These are phyloP conservation scores for Chrysotoxum bicinctum DNA, from an alignment of 2,888 invertebrate genomes.

Conservation along the genomic window DNA sequence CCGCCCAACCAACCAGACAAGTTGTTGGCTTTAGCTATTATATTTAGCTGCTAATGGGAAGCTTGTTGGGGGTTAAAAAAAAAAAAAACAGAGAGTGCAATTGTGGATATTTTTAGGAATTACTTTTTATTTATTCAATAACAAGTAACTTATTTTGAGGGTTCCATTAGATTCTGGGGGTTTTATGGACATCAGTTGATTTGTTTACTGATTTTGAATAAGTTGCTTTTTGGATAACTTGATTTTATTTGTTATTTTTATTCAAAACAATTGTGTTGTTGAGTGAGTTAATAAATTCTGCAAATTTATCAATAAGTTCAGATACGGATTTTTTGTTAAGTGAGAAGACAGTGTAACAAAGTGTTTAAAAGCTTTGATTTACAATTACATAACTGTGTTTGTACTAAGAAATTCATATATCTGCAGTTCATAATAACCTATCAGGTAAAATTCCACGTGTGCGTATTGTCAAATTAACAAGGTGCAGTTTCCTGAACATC, in stretches of 20 bases:
- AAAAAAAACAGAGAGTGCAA: not conserved
- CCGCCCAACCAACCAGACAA: not conserved
- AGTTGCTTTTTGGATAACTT: not conserved
- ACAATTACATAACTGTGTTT: too few relatives aligned
- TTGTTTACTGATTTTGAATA: not conserved
- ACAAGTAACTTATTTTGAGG: not conserved
- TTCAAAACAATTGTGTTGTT: not conserved
- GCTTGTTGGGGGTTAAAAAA: not conserved
- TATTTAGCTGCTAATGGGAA: not conserved
- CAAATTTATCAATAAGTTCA: not conserved
- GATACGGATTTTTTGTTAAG: not conserved
- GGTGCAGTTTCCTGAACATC: too few relatives aligned
- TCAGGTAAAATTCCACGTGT: too few relatives aligned
- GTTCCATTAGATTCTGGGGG: not conserved
- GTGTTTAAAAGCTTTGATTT: too few relatives aligned
- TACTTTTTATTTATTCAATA: not conserved
- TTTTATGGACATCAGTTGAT: not conserved
- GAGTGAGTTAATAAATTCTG: not conserved
- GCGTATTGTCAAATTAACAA: too few relatives aligned
- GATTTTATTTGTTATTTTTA: not conserved
- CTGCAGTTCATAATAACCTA: too few relatives aligned
- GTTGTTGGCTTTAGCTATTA: not conserved
- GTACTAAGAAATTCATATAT: too few relatives aligned
- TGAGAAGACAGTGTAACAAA: too few relatives aligned
- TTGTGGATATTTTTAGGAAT: conserved; percentile 5